Conservation (phyloP, 35 echinoderm and acorn worm species). For the Stichopus chloronotus region DNA sequence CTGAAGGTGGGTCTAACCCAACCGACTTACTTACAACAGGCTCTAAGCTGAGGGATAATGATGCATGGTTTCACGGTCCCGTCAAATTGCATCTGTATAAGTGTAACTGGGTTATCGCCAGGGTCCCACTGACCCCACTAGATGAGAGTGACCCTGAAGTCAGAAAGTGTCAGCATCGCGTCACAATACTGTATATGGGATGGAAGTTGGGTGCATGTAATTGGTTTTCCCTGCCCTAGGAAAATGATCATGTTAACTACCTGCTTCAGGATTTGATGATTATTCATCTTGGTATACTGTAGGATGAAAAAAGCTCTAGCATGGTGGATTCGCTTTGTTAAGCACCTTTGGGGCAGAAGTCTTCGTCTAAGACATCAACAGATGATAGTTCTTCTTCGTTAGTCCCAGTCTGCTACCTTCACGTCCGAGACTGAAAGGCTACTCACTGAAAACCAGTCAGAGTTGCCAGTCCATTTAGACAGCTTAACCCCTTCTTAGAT, state of each 20-base stretch:
- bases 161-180: background rate
- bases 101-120: background rate
- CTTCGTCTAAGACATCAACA: background rate
- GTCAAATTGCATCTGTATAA: background rate
- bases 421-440: background rate
- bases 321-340: background rate
- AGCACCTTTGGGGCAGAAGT: background rate
- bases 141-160: background rate
- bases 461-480: background rate
- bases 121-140: background rate
- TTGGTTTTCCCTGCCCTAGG: background rate
- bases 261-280: background rate
- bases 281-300: slow-evolving; percentile 10
- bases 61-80: background rate
- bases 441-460: slow-evolving; percentile 2
- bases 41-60: background rate
- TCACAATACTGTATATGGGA: background rate
- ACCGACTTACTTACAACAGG: too few species aligned
- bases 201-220: background rate
- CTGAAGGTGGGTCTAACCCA: too few species aligned
- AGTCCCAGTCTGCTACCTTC: background rate
- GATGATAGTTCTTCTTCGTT: background rate
- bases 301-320: background rate
- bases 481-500: background rate
- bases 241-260: background rate